These are phyloP conservation scores for Melipona beecheii DNA, from an alignment of 2,888 invertebrate species.

Conservation along the genomic window DNA sequence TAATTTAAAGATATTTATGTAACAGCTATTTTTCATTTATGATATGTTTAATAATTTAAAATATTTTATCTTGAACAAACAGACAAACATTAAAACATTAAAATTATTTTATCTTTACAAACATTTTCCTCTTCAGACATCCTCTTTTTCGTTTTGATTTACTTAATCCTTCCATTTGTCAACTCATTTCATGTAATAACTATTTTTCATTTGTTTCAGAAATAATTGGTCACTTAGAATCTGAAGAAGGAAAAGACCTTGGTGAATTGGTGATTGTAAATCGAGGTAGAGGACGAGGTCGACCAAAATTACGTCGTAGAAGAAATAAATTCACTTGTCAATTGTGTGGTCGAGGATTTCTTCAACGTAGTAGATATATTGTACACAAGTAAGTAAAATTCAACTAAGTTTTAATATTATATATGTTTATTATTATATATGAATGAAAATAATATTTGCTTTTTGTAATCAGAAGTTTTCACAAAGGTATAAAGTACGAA, in stretches of 20 bases:
- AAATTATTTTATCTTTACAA: not conserved
- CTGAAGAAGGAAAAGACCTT: conserved; percentile 86
- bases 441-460: conserved; percentile 12
- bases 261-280: conserved; percentile 88
- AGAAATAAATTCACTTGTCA: conserved; percentile 85
- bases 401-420: not conserved
- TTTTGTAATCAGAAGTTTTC: conserved; percentile 83
- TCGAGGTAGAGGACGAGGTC: conserved; percentile 85
- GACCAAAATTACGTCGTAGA: conserved; percentile 85
- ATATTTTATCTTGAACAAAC: not conserved
- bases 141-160: conserved; percentile 89
- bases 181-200: conserved; percentile 86
- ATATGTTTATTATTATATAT: not conserved
- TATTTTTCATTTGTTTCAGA: conserved; percentile 76
- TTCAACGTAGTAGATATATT: conserved; percentile 85
- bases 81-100: not conserved
- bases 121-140: conserved; percentile 80
- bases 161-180: conserved; percentile 88
- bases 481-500: conserved; percentile 87
- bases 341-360: conserved; percentile 85
- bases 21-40: conserved; percentile 41
- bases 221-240: conserved; percentile 89
- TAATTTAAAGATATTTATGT: not conserved
- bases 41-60: not conserved
- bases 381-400: conserved; percentile 79